A percentile compares a stretch with the other conserved stretches of the same genome.
phyloP scores from a whole-genome alignment of 37 sponge, comb jelly and placozoan genomes.

The Bolinopsis microptera region DNA sequence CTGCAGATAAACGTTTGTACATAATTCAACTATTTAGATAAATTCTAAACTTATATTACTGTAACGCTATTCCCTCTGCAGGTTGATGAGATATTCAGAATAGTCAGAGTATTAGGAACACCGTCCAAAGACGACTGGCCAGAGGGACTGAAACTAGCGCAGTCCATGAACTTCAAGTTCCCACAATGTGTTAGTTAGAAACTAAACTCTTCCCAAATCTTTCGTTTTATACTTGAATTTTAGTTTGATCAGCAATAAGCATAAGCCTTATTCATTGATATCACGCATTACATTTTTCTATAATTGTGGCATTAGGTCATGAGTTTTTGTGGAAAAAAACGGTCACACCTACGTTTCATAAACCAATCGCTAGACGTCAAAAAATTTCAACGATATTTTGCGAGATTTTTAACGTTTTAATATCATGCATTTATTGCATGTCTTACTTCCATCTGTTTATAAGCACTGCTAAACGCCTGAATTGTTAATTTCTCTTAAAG shows the following conservation, averaged over 20 bases:
- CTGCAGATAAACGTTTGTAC: too few species aligned
- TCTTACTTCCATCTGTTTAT: neutral
- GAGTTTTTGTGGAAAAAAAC: conserved; percentile 18
- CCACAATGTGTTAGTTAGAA: conserved; percentile 77
- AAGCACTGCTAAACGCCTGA: neutral
- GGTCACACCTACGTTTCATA: neutral
- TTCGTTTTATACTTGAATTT: neutral
- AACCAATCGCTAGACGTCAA: neutral
- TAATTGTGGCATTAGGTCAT: neutral
- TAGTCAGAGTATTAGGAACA: conserved; percentile 85
- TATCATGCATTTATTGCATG: neutral
- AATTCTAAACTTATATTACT: too few species aligned
- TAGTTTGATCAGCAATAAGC: neutral
- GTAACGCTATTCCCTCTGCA: too few species aligned
- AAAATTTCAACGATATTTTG: neutral
- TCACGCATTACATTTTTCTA: neutral
- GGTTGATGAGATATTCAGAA: conserved; percentile 89
- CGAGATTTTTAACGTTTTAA: neutral
- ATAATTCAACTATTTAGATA: too few species aligned
- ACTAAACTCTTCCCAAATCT: neutral
- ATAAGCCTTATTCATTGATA: neutral
- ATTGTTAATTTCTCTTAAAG: neutral
- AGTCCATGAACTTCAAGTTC: conserved; percentile 81
- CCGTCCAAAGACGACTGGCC: conserved; percentile 86
- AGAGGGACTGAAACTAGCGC: conserved; percentile 88